phyloP scores from a whole-genome alignment of 1,140 invertebrate species.

The Holotrichia oblita region DNA sequence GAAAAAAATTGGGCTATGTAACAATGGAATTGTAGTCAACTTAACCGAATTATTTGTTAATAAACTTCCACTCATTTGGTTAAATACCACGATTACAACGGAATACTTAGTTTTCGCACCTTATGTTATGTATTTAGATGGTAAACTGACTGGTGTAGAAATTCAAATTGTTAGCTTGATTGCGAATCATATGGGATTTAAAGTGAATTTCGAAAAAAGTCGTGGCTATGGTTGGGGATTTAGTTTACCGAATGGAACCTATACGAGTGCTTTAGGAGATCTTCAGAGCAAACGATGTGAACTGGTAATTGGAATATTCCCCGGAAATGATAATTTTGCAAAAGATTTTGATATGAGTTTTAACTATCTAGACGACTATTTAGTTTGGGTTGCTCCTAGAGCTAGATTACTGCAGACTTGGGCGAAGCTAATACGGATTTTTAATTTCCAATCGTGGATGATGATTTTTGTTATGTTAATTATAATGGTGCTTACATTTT shows the following conservation, averaged over 20 bases:
- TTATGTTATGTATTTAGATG: neutral
- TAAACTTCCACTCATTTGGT: neutral
- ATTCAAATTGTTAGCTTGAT: conserved; percentile 4
- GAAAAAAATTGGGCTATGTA: neutral
- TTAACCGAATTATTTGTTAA: neutral
- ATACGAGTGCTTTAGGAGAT: conserved; percentile 22
- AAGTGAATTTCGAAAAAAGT: neutral
- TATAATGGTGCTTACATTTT: neutral
- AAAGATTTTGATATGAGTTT: conserved; percentile 31
- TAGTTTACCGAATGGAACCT: neutral
- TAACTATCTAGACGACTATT: conserved; percentile 33
- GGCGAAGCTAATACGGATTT: conserved; percentile 19
- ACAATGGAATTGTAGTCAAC: neutral
- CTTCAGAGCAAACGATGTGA: neutral
- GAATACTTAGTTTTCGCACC: neutral
- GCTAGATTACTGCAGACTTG: neutral
- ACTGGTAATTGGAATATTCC: conserved; percentile 21
- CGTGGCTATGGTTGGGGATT: neutral
- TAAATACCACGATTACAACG: neutral
- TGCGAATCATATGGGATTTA: neutral
- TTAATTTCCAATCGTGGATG: conserved; percentile 16
- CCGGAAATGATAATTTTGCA: neutral
- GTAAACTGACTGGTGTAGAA: conserved; percentile 10
- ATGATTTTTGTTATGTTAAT: conserved; percentile 5
- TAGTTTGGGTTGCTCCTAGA: conserved; percentile 15